These are phyloP conservation scores for Mormyrus iriodes DNA, from an alignment of 2,113 vertebrate species.

Conservation along the genomic window DNA sequence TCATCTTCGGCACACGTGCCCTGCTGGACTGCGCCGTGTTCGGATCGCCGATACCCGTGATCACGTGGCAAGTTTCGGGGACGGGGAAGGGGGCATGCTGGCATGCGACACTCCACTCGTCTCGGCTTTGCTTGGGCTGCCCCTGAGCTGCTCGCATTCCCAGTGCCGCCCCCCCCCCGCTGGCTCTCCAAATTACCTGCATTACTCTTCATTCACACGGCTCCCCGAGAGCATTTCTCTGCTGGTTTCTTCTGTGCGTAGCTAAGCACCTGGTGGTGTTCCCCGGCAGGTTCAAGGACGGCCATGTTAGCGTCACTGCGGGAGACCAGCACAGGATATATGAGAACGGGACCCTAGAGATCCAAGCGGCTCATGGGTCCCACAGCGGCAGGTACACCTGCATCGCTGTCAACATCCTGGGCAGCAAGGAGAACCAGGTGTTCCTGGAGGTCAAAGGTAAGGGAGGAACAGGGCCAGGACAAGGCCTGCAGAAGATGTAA, in stretches of 20 bases:
- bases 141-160: not conserved
- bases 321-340: constrained; percentile 76
- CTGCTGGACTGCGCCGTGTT: constrained; percentile 81
- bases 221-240: not conserved
- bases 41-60: constrained; percentile 83
- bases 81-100: not conserved
- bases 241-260: not conserved
- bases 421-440: constrained; percentile 78
- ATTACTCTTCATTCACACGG: not conserved
- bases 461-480: constrained; percentile 15
- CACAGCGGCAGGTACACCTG: constrained; percentile 82
- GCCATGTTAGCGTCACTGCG: constrained; percentile 68
- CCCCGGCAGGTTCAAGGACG: constrained; percentile 79
- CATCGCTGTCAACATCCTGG: constrained; percentile 77
- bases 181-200: not conserved
- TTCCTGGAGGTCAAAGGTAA: constrained; percentile 91
- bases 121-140: not conserved
- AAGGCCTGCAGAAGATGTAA: not conserved
- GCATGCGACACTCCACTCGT: not conserved
- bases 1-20: constrained; percentile 75
- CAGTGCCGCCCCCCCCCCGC: not conserved
- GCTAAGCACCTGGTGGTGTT: not conserved
- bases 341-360: constrained; percentile 87
- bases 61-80: constrained; percentile 74
- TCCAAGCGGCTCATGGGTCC: constrained; percentile 68